Evolutionary conservation across 1,140 invertebrate species (phyloP).

Genomic region (Bradysia coprophila): DNA sequence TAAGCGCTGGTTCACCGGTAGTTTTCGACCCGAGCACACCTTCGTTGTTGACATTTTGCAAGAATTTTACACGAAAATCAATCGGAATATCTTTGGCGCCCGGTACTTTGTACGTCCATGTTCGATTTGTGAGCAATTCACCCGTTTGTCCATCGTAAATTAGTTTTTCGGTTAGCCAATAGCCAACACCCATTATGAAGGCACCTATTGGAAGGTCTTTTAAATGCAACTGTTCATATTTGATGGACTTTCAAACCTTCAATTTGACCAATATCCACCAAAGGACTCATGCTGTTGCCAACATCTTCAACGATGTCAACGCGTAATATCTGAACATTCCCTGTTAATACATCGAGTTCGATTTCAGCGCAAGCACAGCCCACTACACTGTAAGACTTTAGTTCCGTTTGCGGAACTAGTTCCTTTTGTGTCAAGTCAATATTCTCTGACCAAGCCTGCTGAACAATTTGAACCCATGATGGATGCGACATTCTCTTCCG

Average conservation of each 20-base stretch:
- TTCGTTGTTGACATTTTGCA: slow-evolving; percentile 46
- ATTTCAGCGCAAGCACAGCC: slow-evolving; percentile 40
- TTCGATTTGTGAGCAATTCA: slow-evolving; percentile 45
- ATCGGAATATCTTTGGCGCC: slow-evolving; percentile 65
- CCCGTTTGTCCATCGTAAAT: slow-evolving; percentile 45
- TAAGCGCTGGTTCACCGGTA: slow-evolving; percentile 59
- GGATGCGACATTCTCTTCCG: slow-evolving; percentile 35
- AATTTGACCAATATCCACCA: slow-evolving; percentile 66
- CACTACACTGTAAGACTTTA: slow-evolving; percentile 32
- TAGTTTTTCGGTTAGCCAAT: slow-evolving; percentile 53
- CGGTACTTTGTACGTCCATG: slow-evolving; percentile 68
- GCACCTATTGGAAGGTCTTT: slow-evolving; percentile 32
- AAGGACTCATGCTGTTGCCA: slow-evolving; percentile 50
- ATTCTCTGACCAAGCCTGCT: slow-evolving; percentile 30
- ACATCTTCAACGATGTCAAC: slow-evolving; percentile 57
- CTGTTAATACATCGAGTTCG: slow-evolving; percentile 55
- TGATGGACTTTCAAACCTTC: slow-evolving; percentile 6
- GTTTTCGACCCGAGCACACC: slow-evolving; percentile 27
- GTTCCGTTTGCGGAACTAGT: slow-evolving; percentile 25
- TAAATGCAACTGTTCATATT: background rate
- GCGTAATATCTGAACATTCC: slow-evolving; percentile 36
- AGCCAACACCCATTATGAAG: slow-evolving; percentile 70
- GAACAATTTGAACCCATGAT: slow-evolving; percentile 46
- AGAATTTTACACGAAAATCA: slow-evolving; percentile 58
- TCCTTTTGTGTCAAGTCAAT: slow-evolving; percentile 42